A percentile compares a stretch with the other conserved stretches of the same genome.
These are phyloP conservation scores for Drosophila multiciliata DNA, from an alignment of 2,888 invertebrate species.

Conservation along the genomic window DNA sequence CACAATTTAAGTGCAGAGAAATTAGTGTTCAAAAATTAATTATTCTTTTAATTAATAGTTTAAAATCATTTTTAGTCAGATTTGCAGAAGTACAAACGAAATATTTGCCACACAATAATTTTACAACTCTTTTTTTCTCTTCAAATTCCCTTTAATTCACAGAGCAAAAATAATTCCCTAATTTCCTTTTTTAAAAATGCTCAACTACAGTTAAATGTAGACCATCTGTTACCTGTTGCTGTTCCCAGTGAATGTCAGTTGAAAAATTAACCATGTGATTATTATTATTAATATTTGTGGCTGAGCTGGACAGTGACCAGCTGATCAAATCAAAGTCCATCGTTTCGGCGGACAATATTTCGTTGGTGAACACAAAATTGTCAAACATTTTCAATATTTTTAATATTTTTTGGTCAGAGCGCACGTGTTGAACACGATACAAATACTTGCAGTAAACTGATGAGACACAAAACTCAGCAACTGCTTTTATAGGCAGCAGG, in stretches of 20 bases:
- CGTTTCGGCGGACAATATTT: slow-evolving; percentile 62
- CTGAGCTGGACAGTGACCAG: slow-evolving; percentile 51
- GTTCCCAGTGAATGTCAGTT: slow-evolving; percentile 23
- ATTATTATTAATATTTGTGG: neutral
- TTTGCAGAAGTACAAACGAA: no score
- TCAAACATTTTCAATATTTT: slow-evolving; percentile 63
- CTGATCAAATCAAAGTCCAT: slow-evolving; percentile 74
- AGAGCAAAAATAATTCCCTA: neutral
- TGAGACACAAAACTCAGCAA: neutral
- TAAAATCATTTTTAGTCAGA: no score
- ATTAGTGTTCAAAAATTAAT: neutral
- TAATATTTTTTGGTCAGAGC: neutral
- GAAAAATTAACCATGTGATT: slow-evolving; percentile 43
- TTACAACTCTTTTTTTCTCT: neutral
- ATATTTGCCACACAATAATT: neutral
- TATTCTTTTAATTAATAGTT: neutral
- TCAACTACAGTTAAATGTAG: neutral
- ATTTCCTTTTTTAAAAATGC: neutral
- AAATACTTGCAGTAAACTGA: slow-evolving; percentile 68
- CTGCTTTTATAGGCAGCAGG: slow-evolving; percentile 60
- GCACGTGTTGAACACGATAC: slow-evolving; percentile 63
- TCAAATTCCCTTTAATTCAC: neutral
- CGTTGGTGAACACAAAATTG: slow-evolving; percentile 63
- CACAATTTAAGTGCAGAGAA: neutral
- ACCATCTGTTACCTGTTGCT: slow-evolving; percentile 41